Evolutionary conservation across 2,113 vertebrate species (phyloP).

Genomic region (Eulemur macaco): DNA sequence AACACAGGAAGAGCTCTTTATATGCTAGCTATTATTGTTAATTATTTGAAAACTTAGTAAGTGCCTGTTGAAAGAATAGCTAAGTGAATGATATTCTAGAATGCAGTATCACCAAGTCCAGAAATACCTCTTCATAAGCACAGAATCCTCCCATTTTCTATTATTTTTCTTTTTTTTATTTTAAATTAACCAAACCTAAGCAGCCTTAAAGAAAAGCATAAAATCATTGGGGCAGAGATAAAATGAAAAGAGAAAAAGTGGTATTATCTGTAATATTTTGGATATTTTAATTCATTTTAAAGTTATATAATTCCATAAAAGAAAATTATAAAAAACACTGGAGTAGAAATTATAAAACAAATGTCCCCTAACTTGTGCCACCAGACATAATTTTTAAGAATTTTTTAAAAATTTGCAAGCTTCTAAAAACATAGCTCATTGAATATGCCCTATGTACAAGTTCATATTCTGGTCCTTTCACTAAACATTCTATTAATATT

Average conservation of each 20-base stretch:
- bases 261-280: not conserved
- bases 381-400: not conserved
- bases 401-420: not conserved
- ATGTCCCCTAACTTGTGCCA: not conserved
- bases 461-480: not conserved
- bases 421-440: not conserved
- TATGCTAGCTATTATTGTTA: rapidly evolving
- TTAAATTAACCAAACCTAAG: not conserved
- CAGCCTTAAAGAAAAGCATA: not conserved
- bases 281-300: not conserved
- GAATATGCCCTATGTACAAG: not conserved
- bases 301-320: not conserved
- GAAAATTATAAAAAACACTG: not conserved
- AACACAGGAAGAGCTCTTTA: not conserved
- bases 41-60: not conserved
- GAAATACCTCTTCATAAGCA: not conserved
- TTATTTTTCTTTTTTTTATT: not conserved
- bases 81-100: not conserved
- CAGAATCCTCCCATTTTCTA: not conserved
- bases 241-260: not conserved
- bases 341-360: conserved; percentile 11
- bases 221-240: not conserved
- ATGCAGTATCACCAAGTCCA: not conserved
- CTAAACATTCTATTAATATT: not conserved
- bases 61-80: not conserved